Evolutionary conservation across 2,888 invertebrate species (phyloP).

Genomic region (Tipula confusa): DNA sequence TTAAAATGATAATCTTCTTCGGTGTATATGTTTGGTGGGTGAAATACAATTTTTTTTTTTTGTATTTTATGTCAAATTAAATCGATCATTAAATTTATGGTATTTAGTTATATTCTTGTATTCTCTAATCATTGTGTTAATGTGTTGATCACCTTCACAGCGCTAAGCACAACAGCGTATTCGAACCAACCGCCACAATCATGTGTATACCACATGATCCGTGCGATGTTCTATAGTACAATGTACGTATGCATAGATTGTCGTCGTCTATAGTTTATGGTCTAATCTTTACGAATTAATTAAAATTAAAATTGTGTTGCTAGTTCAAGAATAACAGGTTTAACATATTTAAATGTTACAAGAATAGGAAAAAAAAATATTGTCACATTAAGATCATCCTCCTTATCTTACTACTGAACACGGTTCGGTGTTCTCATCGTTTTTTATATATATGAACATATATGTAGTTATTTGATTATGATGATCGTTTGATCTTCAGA

Average conservation of each 20-base stretch:
- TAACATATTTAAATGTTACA: neutral
- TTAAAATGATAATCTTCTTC: slow-evolving; percentile 12
- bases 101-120: neutral
- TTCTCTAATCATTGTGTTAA: neutral
- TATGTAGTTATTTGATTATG: neutral
- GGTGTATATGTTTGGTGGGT: neutral
- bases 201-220: neutral
- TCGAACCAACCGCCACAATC: neutral
- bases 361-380: neutral
- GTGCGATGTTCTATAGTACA: neutral
- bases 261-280: neutral
- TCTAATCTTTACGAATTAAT: neutral
- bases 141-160: neutral
- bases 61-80: neutral
- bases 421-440: neutral
- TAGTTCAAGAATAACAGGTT: neutral
- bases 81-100: neutral
- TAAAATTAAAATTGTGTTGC: neutral
- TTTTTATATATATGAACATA: no score
- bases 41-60: no score
- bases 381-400: neutral
- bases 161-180: neutral
- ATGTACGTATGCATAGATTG: neutral
- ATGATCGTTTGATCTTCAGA: slow-evolving; percentile 20
- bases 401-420: neutral